These are phyloP conservation scores for Tragulus kanchil DNA, from an alignment of 2,113 vertebrate species.

Conservation along the genomic window DNA sequence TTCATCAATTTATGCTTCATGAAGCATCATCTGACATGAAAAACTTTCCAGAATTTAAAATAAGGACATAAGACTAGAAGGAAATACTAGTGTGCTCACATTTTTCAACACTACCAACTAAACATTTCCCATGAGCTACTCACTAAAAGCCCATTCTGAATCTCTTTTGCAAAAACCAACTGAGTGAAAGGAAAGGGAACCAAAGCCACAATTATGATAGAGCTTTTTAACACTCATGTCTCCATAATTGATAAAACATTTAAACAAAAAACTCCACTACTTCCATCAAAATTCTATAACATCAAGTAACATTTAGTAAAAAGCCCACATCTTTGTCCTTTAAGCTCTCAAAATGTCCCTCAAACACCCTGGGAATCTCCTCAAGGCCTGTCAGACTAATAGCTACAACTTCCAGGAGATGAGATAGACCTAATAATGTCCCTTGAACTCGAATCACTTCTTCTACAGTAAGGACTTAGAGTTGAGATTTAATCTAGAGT, in stretches of 20 bases:
- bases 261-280: background rate
- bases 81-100: background rate
- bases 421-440: background rate
- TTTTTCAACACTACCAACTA: background rate
- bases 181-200: background rate
- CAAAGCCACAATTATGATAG: background rate
- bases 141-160: background rate
- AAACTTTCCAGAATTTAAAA: background rate
- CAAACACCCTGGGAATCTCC: background rate
- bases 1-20: too few relatives aligned
- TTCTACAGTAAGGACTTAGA: background rate
- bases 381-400: background rate
- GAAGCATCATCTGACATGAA: background rate
- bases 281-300: background rate
- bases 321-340: background rate
- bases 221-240: background rate
- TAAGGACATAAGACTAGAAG: background rate
- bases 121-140: background rate
- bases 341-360: background rate
- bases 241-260: background rate
- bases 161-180: background rate
- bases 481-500: background rate
- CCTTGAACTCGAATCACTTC: background rate
- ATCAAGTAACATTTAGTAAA: background rate
- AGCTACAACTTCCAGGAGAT: background rate